Percentiles rank a stretch among this genome's conserved stretches.
Evolutionary conservation across 2,113 vertebrate genomes (phyloP).

Genomic region (Chlorodrepanis virens): DNA sequence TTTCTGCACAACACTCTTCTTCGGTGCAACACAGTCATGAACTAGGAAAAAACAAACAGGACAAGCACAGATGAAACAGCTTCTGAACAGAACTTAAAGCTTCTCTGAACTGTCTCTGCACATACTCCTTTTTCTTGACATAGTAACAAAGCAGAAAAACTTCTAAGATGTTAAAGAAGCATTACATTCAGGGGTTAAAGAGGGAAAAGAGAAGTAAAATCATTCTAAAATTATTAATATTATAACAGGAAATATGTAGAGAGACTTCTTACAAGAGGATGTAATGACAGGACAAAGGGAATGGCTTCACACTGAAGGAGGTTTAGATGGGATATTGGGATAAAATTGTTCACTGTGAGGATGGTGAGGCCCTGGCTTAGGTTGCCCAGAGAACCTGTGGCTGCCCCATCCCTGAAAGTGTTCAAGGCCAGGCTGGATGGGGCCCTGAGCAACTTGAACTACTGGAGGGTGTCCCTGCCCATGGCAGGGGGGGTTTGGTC

Average conservation of each 20-base stretch:
- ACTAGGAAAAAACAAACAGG: slow-evolving; percentile 53
- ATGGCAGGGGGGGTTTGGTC: neutral
- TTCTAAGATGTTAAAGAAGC: neutral
- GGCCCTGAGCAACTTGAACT: neutral
- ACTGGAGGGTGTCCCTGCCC: neutral
- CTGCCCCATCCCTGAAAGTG: neutral
- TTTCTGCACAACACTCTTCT: slow-evolving; percentile 65
- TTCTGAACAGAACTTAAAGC: neutral
- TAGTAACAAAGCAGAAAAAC: neutral
- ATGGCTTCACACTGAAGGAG: neutral
- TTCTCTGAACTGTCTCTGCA: neutral
- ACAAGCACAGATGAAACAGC: neutral
- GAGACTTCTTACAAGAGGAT: neutral
- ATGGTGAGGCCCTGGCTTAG: neutral
- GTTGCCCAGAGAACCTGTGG: neutral
- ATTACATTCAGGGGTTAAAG: neutral
- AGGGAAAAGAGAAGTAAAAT: neutral
- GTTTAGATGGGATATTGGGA: neutral
- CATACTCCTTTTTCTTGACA: neutral
- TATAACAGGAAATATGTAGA: neutral
- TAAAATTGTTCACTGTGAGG: neutral
- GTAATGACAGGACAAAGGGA: neutral
- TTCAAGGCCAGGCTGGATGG: neutral
- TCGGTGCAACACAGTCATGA: slow-evolving; percentile 56
- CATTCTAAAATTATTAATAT: neutral